Evolutionary conservation across 1,140 invertebrate species (phyloP).

Genomic region (Gonioctena quinquepunctata): DNA sequence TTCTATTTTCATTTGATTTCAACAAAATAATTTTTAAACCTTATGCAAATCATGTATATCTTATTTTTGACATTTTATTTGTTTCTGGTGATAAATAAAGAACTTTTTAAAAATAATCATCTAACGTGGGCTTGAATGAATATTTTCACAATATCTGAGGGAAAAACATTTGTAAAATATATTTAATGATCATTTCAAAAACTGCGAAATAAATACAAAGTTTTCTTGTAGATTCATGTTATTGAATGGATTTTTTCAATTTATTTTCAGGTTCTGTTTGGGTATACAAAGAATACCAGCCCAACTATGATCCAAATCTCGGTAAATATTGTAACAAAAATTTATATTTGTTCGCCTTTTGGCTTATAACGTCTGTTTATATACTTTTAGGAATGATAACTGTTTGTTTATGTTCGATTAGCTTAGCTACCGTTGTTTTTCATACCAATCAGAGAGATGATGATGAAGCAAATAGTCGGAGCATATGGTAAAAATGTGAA

Average conservation of each 20-base stretch:
- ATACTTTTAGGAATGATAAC: slow-evolving; percentile 62
- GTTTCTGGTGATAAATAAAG: too few species aligned
- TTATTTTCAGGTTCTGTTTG: slow-evolving; percentile 64
- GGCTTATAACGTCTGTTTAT: slow-evolving; percentile 67
- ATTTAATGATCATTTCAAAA: too few species aligned
- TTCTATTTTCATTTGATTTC: too few species aligned
- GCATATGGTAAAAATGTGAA: slow-evolving; percentile 23
- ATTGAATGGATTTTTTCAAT: background rate
- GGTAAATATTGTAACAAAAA: slow-evolving; percentile 67
- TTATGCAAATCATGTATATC: too few species aligned
- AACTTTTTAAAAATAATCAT: too few species aligned
- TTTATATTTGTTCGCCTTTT: slow-evolving; percentile 71
- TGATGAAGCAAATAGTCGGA: slow-evolving; percentile 18
- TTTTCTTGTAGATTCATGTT: too few species aligned
- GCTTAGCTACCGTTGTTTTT: slow-evolving; percentile 60
- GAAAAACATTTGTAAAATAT: too few species aligned
- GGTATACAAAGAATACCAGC: slow-evolving; percentile 69
- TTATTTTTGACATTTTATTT: too few species aligned
- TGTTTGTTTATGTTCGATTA: slow-evolving; percentile 62
- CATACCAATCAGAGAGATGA: slow-evolving; percentile 45
- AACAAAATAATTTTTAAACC: too few species aligned
- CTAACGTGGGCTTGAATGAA: too few species aligned
- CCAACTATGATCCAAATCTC: slow-evolving; percentile 60
- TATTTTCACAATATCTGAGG: too few species aligned
- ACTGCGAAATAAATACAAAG: too few species aligned